Evolutionary conservation across 2,888 invertebrate genomes (phyloP).

Genomic region (Exephanes ischioxanthus): DNA sequence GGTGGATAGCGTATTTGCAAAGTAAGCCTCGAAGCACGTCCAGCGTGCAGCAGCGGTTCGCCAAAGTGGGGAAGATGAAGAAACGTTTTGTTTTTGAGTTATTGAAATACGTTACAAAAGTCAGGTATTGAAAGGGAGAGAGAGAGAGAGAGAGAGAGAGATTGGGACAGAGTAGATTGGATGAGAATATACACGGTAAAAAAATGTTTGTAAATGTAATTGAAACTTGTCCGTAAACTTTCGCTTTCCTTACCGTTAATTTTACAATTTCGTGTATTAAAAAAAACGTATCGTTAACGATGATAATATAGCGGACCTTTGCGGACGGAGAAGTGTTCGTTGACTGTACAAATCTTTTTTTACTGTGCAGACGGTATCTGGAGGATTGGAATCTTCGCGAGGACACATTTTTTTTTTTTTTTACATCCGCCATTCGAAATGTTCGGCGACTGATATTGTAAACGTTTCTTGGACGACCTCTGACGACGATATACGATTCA

Average conservation of each 20-base stretch:
- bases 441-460: not conserved
- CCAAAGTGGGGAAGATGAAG: not conserved
- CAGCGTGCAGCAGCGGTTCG: conserved; percentile 38
- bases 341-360: not conserved
- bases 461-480: conserved; percentile 14
- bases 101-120: not conserved
- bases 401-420: not conserved
- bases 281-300: not conserved
- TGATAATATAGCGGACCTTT: not conserved
- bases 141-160: not conserved
- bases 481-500: conserved; percentile 46
- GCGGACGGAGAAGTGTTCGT: not conserved
- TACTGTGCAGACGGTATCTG: not conserved
- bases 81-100: not conserved
- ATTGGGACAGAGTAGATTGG: not conserved
- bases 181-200: conserved; percentile 9
- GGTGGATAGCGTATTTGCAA: not conserved
- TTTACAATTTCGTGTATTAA: not conserved
- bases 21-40: conserved; percentile 39
- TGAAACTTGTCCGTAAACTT: not conserved
- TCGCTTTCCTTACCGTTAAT: not conserved
- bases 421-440: conserved; percentile 6
- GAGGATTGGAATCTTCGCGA: conserved; percentile 30
- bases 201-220: not conserved
- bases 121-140: not conserved